phyloP scores from a whole-genome alignment of 1,140 invertebrate species.

The Bombus fervidus region DNA sequence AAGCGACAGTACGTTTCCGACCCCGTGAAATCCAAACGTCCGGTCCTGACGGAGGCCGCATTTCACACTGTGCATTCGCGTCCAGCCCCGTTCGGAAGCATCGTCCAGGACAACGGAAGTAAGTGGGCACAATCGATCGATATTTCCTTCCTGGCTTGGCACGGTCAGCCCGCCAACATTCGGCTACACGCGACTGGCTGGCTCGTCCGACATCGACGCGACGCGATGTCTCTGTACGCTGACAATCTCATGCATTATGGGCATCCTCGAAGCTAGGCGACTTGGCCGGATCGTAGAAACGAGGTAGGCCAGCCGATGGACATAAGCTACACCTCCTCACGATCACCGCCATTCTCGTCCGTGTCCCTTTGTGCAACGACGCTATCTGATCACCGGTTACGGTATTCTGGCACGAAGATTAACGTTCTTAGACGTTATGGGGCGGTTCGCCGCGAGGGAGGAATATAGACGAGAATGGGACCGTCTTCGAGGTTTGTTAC shows the following conservation, averaged over 20 bases:
- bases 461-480: conserved; percentile 1
- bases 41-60: conserved; percentile 28
- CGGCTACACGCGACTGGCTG: background rate
- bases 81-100: conserved; percentile 37
- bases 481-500: background rate
- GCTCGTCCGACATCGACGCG: conserved; percentile 28
- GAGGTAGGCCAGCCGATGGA: conserved; percentile 7
- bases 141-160: conserved; percentile 45
- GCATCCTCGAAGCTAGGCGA: conserved; percentile 26
- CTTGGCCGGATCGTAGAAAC: conserved; percentile 20
- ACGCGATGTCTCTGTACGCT: conserved; percentile 38
- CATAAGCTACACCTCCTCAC: background rate
- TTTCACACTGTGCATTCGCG: conserved; percentile 43
- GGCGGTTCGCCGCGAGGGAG: background rate
- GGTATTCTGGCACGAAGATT: conserved; percentile 20
- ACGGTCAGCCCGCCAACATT: conserved; percentile 36
- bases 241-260: conserved; percentile 64
- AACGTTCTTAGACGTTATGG: conserved; percentile 22
- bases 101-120: conserved; percentile 46
- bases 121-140: conserved; percentile 52
- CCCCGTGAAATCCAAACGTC: conserved; percentile 49
- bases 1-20: conserved; percentile 47
- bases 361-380: background rate
- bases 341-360: background rate
- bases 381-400: conserved; percentile 18